Evolutionary conservation across 1,140 invertebrate genomes (phyloP).

Genomic region (Drosophila pallidifrons): DNA sequence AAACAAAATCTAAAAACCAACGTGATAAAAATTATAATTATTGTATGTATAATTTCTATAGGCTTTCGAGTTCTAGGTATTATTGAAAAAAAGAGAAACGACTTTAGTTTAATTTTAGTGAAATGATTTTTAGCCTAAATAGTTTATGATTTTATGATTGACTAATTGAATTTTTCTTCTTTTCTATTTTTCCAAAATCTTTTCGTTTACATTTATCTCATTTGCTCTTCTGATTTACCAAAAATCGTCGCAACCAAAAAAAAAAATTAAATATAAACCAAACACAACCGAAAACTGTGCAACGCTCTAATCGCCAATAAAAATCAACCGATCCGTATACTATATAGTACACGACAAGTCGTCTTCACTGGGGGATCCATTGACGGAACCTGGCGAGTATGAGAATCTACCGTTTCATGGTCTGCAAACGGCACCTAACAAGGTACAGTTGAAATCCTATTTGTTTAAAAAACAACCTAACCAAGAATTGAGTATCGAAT

Average conservation of each 20-base stretch:
- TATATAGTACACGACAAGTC: conserved; percentile 84
- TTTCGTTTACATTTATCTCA: conserved; percentile 44
- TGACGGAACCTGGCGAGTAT: conserved; percentile 90
- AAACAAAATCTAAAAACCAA: conserved; percentile 16
- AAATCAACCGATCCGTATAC: conserved; percentile 59
- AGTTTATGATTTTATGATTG: conserved; percentile 46
- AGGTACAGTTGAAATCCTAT: conserved; percentile 87
- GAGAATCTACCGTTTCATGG: conserved; percentile 97
- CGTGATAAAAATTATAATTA: conserved; percentile 11
- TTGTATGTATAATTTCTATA: conserved; percentile 28
- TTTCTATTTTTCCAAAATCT: conserved; percentile 43
- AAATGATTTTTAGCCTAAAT: conserved; percentile 35
- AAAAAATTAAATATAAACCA: conserved; percentile 33
- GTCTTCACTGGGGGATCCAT: conserved; percentile 84
- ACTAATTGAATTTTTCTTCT: conserved; percentile 41
- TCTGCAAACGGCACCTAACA: conserved; percentile 94
- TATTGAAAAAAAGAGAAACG: conserved; percentile 3
- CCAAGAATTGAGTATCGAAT: conserved; percentile 28
- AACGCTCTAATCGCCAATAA: conserved; percentile 46
- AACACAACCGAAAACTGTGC: conserved; percentile 37
- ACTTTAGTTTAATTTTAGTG: conserved; percentile 49
- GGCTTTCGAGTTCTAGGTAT: conserved; percentile 31
- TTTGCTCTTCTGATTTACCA: conserved; percentile 51
- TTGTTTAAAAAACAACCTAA: conserved; percentile 1
- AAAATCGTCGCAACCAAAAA: conserved; percentile 29